These are phyloP conservation scores for Parotia lawesii DNA, from an alignment of 2,113 vertebrate species.

Conservation along the genomic window DNA sequence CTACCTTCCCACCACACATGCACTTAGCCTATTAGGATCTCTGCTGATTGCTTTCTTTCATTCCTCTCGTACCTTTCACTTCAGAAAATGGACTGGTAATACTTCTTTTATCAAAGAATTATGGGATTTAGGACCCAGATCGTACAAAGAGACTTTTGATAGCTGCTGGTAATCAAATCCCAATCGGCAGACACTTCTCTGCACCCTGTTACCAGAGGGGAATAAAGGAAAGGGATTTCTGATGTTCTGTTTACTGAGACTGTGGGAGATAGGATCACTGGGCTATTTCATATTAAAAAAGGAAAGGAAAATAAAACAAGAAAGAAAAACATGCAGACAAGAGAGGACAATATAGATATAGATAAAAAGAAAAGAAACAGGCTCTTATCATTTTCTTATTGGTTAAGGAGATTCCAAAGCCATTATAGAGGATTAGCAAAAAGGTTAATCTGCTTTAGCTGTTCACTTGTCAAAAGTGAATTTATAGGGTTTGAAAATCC, in stretches of 20 bases:
- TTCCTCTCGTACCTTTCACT: conserved; percentile 79
- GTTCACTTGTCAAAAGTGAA: conserved; percentile 75
- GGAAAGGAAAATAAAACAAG: conserved; percentile 58
- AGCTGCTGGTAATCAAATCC: conserved; percentile 81
- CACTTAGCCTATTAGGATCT: conserved; percentile 75
- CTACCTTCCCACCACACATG: background rate
- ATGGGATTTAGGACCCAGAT: conserved; percentile 89
- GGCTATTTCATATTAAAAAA: conserved; percentile 74
- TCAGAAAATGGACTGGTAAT: conserved; percentile 83
- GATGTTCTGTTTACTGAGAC: conserved; percentile 78
- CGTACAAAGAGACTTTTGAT: conserved; percentile 79
- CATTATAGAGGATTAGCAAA: conserved; percentile 88
- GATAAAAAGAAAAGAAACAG: conserved; percentile 70
- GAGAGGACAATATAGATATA: conserved; percentile 57
- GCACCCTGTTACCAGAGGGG: conserved; percentile 70
- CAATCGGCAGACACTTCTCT: conserved; percentile 83
- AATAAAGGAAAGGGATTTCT: conserved; percentile 85
- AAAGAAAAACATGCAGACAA: conserved; percentile 40
- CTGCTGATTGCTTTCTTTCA: conserved; percentile 85
- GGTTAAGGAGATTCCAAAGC: conserved; percentile 81
- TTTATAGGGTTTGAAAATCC: conserved; percentile 59
- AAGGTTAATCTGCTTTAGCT: conserved; percentile 80
- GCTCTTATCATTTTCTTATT: conserved; percentile 75
- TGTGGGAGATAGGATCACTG: conserved; percentile 76
- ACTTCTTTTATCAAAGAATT: conserved; percentile 90